Evolutionary conservation across 2,888 invertebrate genomes (phyloP).

Genomic region (Smittia sp.): DNA sequence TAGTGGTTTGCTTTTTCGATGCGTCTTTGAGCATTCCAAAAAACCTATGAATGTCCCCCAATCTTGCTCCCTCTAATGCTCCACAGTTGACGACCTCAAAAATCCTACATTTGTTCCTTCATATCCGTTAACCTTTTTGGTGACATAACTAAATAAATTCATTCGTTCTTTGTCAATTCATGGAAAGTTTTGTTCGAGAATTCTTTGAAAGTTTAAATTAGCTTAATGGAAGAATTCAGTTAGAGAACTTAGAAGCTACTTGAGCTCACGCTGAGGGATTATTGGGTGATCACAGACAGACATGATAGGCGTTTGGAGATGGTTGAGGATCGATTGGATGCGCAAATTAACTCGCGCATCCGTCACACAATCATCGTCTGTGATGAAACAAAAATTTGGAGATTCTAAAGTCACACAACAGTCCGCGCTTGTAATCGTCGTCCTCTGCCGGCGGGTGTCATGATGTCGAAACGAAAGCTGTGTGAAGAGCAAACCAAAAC

Average conservation of each 20-base stretch:
- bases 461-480: conserved; percentile 31
- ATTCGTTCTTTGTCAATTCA: too few species aligned
- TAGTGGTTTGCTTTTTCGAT: too few species aligned
- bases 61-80: too few species aligned
- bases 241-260: neutral
- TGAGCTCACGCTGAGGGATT: conserved; percentile 1
- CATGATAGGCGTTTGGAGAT: neutral
- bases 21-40: too few species aligned
- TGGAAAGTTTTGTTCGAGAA: neutral
- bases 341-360: conserved; percentile 18
- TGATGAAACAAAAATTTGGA: conserved; percentile 8
- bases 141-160: too few species aligned
- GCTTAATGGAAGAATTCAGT: conserved; percentile 2
- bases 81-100: too few species aligned
- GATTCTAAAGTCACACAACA: neutral
- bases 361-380: conserved; percentile 30
- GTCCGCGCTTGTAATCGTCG: neutral
- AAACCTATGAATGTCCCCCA: too few species aligned
- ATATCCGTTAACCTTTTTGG: too few species aligned
- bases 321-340: neutral
- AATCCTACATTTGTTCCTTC: too few species aligned
- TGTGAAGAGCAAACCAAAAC: conserved; percentile 23
- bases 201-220: neutral
- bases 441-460: conserved; percentile 18
- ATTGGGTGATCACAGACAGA: conserved; percentile 7